Evolutionary conservation across 2,113 vertebrate genomes (phyloP), one percentile per base, ranked within the genome.

Genomic region (Melanostigma gelatinosum): DNA sequence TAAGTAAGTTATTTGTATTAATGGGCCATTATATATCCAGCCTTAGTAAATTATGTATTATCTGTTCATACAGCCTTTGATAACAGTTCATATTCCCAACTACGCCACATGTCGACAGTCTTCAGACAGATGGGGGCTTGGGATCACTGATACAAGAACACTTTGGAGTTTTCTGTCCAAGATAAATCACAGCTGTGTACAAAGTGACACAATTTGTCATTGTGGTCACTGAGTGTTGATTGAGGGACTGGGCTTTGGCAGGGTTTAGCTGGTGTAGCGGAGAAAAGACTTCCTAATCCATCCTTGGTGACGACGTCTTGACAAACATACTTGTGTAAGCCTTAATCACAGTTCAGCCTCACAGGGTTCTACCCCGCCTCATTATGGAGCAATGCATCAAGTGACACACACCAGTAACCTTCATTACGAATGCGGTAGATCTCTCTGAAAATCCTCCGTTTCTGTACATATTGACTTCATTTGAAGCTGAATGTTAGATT

Each of bases 301-400:
- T 57, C 16, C 38, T 63, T 62, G 70, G 78, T 64, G 72, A 70
- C 13, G 3, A 68, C 22, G 6, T 78, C 62, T 73, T 62, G 75
- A 72, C 62, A 73, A 78, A 78, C 20, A 77, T 22, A 77, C 52
- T 62, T 42, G 20, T 70, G n/a, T 20, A 38, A 57, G 50, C 48
- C 6, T 29, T 62, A 55, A 73, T 62, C 69, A 73, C 34, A 54
- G 62, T 40, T 11, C 0, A 60, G 72, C 34, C 64, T 36, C 63
- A 34, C 10, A 66, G 32, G 60, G 29, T 38, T 71, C 71, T 48
- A 36, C 38, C 13, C n/a, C 8, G 10, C 15, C 34, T 63, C 57
- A 74, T 68, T 62, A 74, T 6, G 27, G 64, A 69, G 63, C 62
- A 10, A 63, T 24, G 24, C 44, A 80, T 40, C 50, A 65, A 42